These are phyloP conservation scores for Coelopa pilipes DNA, from an alignment of 2,888 invertebrate genomes.

Conservation along the genomic window DNA sequence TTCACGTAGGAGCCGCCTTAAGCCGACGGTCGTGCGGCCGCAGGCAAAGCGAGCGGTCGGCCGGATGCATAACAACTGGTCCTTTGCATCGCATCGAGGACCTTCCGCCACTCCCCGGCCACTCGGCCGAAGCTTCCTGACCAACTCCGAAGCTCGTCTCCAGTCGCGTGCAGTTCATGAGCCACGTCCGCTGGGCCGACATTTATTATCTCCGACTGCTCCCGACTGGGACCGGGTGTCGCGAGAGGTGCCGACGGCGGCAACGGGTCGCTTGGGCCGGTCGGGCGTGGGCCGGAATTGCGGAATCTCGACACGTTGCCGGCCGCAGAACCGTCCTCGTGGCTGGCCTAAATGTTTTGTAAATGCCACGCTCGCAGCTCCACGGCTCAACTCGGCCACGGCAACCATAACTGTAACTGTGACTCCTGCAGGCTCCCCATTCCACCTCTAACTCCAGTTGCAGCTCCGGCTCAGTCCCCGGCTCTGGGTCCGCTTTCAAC, in stretches of 20 bases:
- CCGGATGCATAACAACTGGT: too few relatives aligned
- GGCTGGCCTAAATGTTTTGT: conserved; percentile 44
- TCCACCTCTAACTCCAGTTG: too few relatives aligned
- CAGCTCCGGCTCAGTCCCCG: too few relatives aligned
- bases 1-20: conserved; percentile 20
- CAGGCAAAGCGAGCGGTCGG: conserved; percentile 14
- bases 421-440: too few relatives aligned
- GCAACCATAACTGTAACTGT: too few relatives aligned
- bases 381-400: too few relatives aligned
- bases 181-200: conserved; percentile 45
- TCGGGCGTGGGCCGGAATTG: conserved; percentile 39
- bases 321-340: too few relatives aligned
- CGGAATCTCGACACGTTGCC: conserved; percentile 48
- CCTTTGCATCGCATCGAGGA: too few relatives aligned
- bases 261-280: background rate
- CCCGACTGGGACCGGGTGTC: background rate
- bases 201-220: conserved; percentile 46
- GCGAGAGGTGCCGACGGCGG: background rate
- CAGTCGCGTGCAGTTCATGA: conserved; percentile 36
- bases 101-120: background rate
- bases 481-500: conserved; percentile 13
- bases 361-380: conserved; percentile 39
- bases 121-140: background rate
- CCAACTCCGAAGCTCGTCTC: background rate
- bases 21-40: conserved; percentile 8